phyloP scores from a whole-genome alignment of 53 echinoderm and acorn worm genomes.

The Pentamera pediparva region DNA sequence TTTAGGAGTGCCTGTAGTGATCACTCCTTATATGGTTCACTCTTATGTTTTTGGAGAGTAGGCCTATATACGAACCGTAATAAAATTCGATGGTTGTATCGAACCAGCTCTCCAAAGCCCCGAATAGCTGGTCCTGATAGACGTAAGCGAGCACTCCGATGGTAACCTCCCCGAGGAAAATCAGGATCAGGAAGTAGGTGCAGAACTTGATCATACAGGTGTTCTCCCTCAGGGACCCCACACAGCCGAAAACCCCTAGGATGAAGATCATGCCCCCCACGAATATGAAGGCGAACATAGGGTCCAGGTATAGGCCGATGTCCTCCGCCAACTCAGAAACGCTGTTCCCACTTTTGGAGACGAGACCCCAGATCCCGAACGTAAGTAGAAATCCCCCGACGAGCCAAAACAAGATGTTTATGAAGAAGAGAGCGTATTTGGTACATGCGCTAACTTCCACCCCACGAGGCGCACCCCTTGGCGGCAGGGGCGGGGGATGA shows the following conservation, averaged over 20 bases:
- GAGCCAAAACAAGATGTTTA: slow-evolving; percentile 81
- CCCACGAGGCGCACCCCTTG: slow-evolving; percentile 4
- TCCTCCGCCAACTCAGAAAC: slow-evolving; percentile 74
- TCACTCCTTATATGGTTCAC: too few species aligned
- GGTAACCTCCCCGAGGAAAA: slow-evolving; percentile 75
- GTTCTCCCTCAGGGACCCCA: slow-evolving; percentile 92
- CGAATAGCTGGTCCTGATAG: slow-evolving; percentile 64
- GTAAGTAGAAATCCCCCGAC: slow-evolving; percentile 65
- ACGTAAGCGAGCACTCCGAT: slow-evolving; percentile 72
- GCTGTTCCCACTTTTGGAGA: slow-evolving; percentile 61
- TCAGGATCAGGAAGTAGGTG: slow-evolving; percentile 60
- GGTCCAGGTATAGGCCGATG: slow-evolving; percentile 73
- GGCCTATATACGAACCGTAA: slow-evolving; percentile 56
- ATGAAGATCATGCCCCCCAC: slow-evolving; percentile 73
- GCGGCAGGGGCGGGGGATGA: background rate
- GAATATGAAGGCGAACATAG: slow-evolving; percentile 90
- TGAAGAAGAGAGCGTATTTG: slow-evolving; percentile 79
- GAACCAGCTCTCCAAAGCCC: slow-evolving; percentile 59
- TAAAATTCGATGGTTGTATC: slow-evolving; percentile 66
- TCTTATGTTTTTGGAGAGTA: too few species aligned
- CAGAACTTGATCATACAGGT: slow-evolving; percentile 84
- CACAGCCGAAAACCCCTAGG: slow-evolving; percentile 72
- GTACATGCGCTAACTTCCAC: slow-evolving; percentile 63
- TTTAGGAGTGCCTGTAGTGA: too few species aligned
- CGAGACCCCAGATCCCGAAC: slow-evolving; percentile 91